phyloP scores from a whole-genome alignment of 2,888 invertebrate genomes.

The Abrostola triplasia region DNA sequence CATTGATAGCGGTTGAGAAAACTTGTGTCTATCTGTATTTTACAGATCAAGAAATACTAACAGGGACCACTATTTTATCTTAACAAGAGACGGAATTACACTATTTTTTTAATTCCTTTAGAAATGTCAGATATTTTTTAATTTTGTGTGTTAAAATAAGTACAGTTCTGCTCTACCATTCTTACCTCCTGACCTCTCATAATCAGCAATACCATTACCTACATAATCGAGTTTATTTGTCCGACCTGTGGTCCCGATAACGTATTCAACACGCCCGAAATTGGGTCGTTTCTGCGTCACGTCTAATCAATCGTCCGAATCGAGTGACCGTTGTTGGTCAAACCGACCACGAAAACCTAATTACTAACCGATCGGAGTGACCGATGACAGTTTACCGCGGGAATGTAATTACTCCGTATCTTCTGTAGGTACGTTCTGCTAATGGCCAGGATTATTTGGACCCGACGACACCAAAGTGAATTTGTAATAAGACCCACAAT shows the following conservation, averaged over 20 bases:
- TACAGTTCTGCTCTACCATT: too few species aligned
- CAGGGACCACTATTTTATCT: too few species aligned
- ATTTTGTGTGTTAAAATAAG: too few species aligned
- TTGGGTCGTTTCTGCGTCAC: constrained; percentile 49
- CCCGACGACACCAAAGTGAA: constrained; percentile 75
- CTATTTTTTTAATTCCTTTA: too few species aligned
- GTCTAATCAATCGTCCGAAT: constrained; percentile 75
- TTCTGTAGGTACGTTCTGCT: constrained; percentile 66
- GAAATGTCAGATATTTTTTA: too few species aligned
- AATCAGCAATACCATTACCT: constrained; percentile 9
- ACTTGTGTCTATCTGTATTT: neutral
- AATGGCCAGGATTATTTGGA: constrained; percentile 76
- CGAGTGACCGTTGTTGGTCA: constrained; percentile 70
- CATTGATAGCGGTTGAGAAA: neutral
- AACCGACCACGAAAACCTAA: constrained; percentile 75
- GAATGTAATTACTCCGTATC: constrained; percentile 78
- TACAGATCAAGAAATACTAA: neutral
- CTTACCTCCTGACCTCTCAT: neutral
- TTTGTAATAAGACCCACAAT: constrained; percentile 77
- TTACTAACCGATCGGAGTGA: constrained; percentile 68
- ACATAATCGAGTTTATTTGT: constrained; percentile 11
- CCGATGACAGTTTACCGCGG: constrained; percentile 78
- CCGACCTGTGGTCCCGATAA: constrained; percentile 18
- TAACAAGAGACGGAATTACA: too few species aligned
- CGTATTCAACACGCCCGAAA: constrained; percentile 49